These are phyloP conservation scores for Dendrocopos noguchii DNA, from an alignment of 2,113 vertebrate species.

Conservation along the genomic window DNA sequence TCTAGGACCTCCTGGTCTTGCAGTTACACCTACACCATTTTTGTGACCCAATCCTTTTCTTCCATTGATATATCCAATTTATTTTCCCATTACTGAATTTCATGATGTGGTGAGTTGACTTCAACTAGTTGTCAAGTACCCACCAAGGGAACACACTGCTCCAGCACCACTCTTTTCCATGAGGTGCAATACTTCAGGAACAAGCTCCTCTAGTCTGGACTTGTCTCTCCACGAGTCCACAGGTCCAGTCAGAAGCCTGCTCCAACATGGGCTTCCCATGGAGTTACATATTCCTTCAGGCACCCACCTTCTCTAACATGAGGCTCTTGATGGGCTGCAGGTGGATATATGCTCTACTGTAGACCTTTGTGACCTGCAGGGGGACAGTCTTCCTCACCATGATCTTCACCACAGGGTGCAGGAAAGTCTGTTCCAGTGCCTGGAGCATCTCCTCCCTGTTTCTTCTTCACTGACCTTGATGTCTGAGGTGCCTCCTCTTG, in stretches of 20 bases:
- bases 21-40: not conserved
- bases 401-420: rapidly evolving
- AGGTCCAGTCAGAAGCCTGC: too few relatives aligned
- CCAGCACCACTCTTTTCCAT: rapidly evolving
- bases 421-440: rapidly evolving
- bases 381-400: not conserved
- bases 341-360: not conserved
- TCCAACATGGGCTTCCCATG: too few relatives aligned
- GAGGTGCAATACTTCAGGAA: too few relatives aligned
- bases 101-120: rapidly evolving
- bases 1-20: not conserved
- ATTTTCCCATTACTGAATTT: not conserved
- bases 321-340: not conserved
- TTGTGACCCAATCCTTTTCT: not conserved
- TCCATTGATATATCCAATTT: not conserved
- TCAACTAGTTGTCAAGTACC: not conserved
- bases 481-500: not conserved
- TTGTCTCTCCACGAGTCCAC: too few relatives aligned
- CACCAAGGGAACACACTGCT: not conserved
- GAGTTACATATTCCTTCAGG: too few relatives aligned
- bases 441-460: rapidly evolving
- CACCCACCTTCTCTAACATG: too few relatives aligned
- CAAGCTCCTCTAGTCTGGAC: too few relatives aligned
- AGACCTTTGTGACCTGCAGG: not conserved
- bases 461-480: too few relatives aligned